Percentiles rank a stretch among this genome's conserved stretches.
These are phyloP conservation scores for Drosophila trichaetosa DNA, from an alignment of 2,888 invertebrate species.

Conservation along the genomic window DNA sequence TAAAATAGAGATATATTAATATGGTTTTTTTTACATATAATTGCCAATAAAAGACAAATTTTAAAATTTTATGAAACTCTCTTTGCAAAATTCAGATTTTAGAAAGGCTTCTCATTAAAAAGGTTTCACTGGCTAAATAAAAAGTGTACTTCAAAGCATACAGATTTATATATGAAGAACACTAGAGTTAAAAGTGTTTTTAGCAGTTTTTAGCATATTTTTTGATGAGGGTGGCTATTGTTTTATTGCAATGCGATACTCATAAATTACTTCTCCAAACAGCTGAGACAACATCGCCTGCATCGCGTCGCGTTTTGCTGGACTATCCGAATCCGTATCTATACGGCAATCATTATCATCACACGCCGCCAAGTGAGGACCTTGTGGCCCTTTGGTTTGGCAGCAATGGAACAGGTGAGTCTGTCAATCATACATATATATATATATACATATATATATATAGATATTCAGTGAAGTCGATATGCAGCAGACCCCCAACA, in stretches of 20 bases:
- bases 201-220: too few species aligned
- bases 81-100: too few species aligned
- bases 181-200: too few species aligned
- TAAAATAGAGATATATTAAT: not conserved
- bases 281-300: conserved; percentile 85
- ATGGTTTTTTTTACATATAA: not conserved
- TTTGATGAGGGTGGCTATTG: too few species aligned
- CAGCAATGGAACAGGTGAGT: conserved; percentile 88
- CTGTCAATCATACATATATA: not conserved
- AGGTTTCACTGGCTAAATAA: too few species aligned
- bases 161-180: too few species aligned
- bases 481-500: conserved; percentile 14
- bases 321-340: conserved; percentile 85
- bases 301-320: conserved; percentile 85
- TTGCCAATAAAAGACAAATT: not conserved
- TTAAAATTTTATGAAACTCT: not conserved
- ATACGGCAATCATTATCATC: conserved; percentile 85
- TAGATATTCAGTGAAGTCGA: not conserved
- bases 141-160: too few species aligned
- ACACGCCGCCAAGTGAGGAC: conserved; percentile 89
- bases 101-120: too few species aligned
- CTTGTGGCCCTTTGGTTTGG: conserved; percentile 91
- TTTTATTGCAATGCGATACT: not conserved
- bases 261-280: conserved; percentile 14
- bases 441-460: not conserved